Evolutionary conservation across 2,797 vertebrate species (phyloP).

Genomic region (Schizopygopsis malacanthus): DNA sequence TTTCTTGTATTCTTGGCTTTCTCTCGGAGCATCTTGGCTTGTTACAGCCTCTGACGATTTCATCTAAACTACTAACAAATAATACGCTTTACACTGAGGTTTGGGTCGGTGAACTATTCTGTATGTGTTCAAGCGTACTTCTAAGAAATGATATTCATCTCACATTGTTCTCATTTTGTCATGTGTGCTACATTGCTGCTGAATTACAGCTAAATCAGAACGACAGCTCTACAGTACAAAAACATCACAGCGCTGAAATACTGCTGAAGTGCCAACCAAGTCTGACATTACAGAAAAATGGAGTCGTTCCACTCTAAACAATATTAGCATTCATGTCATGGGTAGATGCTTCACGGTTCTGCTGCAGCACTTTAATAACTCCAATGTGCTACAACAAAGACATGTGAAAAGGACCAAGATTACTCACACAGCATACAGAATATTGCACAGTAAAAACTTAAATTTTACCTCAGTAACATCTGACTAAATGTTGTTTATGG

Average conservation of each 20-base stretch:
- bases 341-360: slow-evolving; percentile 64
- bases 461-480: neutral
- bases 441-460: slow-evolving; percentile 53
- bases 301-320: slow-evolving; percentile 29
- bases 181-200: neutral
- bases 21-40: slow-evolving; percentile 61
- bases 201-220: slow-evolving; percentile 19
- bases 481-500: neutral
- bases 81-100: neutral
- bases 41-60: slow-evolving; percentile 43
- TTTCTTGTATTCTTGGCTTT: slow-evolving; percentile 56
- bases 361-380: slow-evolving; percentile 70
- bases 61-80: slow-evolving; percentile 62
- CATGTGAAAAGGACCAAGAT: slow-evolving; percentile 58
- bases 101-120: neutral
- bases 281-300: slow-evolving; percentile 31
- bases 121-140: neutral
- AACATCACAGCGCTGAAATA: slow-evolving; percentile 4
- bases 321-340: slow-evolving; percentile 62
- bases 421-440: slow-evolving; percentile 54
- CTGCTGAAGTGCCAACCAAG: slow-evolving; percentile 32
- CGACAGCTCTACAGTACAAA: neutral
- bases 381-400: slow-evolving; percentile 66
- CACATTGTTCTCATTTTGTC: neutral
- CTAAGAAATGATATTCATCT: neutral